Conservation (phyloP, 2,113 vertebrate species). For the Crotalus horridus region DNA sequence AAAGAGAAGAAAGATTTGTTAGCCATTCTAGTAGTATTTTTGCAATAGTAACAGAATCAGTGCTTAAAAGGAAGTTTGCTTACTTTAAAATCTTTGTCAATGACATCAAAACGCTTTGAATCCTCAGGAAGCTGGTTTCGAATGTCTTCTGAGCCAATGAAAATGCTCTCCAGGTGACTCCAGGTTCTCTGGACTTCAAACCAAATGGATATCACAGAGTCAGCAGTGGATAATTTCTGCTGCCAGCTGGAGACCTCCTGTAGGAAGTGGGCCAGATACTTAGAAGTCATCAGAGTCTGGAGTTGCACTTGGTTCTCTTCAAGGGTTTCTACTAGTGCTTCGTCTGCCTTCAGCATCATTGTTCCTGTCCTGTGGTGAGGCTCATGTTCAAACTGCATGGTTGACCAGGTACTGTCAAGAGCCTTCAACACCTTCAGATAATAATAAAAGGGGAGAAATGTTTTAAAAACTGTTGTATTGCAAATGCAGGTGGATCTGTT, state of each 20-base stretch:
- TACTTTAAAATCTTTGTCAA: constrained; percentile 70
- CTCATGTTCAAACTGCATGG: constrained; percentile 64
- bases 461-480: neutral
- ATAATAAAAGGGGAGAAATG: neutral
- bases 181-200: constrained; percentile 77
- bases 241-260: constrained; percentile 70
- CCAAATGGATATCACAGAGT: constrained; percentile 70
- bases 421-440: constrained; percentile 62
- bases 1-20: neutral
- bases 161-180: constrained; percentile 77
- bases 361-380: constrained; percentile 60
- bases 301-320: constrained; percentile 79
- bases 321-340: constrained; percentile 69
- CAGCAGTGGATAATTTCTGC: constrained; percentile 66
- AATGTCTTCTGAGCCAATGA: constrained; percentile 74
- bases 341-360: constrained; percentile 63
- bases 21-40: rapidly evolving
- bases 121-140: constrained; percentile 68
- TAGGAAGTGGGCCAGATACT: constrained; percentile 73
- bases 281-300: constrained; percentile 74
- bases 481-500: neutral
- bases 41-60: rapidly evolving
- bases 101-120: constrained; percentile 58
- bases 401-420: constrained; percentile 67
- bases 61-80: neutral